These are phyloP conservation scores for Globicephala melas DNA, from an alignment of 2,113 vertebrate species.

Conservation along the genomic window DNA sequence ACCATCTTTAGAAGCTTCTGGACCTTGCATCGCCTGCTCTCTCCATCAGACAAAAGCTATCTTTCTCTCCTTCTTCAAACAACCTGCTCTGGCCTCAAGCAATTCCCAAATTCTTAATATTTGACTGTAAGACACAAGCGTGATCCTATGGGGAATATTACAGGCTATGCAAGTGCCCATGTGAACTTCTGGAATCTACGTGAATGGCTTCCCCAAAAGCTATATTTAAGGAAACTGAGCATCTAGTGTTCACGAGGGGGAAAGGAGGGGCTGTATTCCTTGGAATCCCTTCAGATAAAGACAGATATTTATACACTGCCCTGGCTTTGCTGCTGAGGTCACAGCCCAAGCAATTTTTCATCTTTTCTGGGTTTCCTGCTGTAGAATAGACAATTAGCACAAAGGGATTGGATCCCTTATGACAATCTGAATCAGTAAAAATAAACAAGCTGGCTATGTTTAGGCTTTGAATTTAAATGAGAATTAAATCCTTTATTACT, in stretches of 20 bases:
- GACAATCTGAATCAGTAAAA: not conserved
- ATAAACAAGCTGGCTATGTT: not conserved
- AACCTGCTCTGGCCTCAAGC: not conserved
- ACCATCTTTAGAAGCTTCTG: not conserved
- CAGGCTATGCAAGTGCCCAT: not conserved
- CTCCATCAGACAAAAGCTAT: not conserved
- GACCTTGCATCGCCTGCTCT: fast-evolving
- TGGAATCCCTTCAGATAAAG: not conserved
- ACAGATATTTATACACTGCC: fast-evolving
- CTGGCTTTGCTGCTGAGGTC: not conserved
- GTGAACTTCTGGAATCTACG: not conserved
- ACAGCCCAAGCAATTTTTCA: not conserved
- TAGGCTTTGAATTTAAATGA: not conserved
- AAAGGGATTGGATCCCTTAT: not conserved
- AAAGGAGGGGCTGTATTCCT: not conserved
- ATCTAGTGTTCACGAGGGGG: not conserved
- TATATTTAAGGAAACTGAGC: not conserved
- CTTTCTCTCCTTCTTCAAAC: not conserved
- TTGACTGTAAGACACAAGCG: fast-evolving
- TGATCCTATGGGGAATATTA: not conserved
- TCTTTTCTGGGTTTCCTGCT: not conserved
- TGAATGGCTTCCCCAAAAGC: not conserved
- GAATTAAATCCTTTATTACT: not conserved
- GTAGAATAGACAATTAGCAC: not conserved
- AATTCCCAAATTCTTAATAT: not conserved